These are phyloP conservation scores for Podilymbus podiceps DNA, from an alignment of 2,113 vertebrate genomes.

Conservation along the genomic window DNA sequence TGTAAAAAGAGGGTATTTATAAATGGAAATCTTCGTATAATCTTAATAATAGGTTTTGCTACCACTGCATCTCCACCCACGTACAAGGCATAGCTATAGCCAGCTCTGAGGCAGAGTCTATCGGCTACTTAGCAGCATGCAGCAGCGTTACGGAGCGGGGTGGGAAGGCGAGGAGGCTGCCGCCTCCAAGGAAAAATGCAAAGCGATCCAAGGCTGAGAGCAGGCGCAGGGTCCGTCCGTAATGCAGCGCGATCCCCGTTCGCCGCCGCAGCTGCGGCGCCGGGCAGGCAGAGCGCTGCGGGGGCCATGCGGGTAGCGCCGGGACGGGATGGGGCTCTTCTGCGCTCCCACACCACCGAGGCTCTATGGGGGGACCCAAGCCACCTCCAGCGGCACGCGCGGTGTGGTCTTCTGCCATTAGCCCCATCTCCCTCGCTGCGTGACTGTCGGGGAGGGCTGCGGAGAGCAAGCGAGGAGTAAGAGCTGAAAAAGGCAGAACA, in stretches of 20 bases:
- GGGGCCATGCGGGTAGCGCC: accelerated
- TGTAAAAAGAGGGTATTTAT: constrained; percentile 15
- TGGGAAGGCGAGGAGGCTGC: neutral
- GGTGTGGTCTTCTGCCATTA: neutral
- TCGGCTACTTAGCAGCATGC: neutral
- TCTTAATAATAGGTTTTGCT: constrained; percentile 58
- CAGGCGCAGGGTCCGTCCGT: neutral
- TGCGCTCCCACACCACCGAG: accelerated
- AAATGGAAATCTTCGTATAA: constrained; percentile 46
- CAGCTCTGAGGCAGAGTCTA: neutral
- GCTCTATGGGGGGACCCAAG: neutral
- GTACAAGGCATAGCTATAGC: neutral
- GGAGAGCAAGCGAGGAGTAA: neutral
- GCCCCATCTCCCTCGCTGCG: neutral
- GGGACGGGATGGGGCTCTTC: neutral
- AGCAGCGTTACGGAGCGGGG: neutral
- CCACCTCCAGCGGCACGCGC: neutral
- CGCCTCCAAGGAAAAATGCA: neutral
- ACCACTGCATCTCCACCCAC: neutral
- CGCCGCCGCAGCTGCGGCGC: neutral
- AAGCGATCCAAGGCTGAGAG: neutral
- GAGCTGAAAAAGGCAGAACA: neutral
- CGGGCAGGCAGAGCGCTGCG: neutral
- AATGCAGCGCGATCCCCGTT: neutral
- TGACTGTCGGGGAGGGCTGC: neutral